These are phyloP conservation scores for Montipora sp. DNA, from an alignment of 64 coral and sea anemone species.

Conservation along the genomic window DNA sequence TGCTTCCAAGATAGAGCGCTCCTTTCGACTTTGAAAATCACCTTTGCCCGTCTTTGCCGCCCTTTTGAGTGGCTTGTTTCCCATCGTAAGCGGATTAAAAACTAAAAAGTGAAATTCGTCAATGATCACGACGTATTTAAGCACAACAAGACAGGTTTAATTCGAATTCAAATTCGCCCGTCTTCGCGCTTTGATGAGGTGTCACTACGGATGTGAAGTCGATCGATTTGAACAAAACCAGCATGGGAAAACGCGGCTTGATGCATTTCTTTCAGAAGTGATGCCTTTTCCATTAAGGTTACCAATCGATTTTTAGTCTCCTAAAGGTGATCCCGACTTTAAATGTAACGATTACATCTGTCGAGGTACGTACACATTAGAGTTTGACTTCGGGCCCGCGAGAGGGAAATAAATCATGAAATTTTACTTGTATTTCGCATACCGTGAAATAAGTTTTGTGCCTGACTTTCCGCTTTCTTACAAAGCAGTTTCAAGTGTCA, in stretches of 20 bases:
- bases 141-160: constrained; percentile 5
- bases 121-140: constrained; percentile 8
- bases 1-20: no score
- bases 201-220: constrained; percentile 11
- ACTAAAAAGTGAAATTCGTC: background rate
- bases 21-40: no score
- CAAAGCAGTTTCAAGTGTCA: background rate
- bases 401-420: background rate
- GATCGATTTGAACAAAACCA: background rate
- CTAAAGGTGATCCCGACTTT: background rate
- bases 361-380: background rate
- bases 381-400: background rate
- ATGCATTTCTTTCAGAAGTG: background rate
- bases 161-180: constrained; percentile 4
- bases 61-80: constrained; percentile 2
- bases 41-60: background rate
- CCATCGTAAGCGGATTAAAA: constrained; percentile 50
- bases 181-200: constrained; percentile 13
- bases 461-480: background rate
- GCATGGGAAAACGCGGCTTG: background rate
- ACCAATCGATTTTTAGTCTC: no score
- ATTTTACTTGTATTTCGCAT: background rate
- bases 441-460: background rate
- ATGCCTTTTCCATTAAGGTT: background rate
- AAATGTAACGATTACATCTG: background rate